phyloP scores from a whole-genome alignment of 2,888 invertebrate genomes.

The Crossocerus cetratus region DNA sequence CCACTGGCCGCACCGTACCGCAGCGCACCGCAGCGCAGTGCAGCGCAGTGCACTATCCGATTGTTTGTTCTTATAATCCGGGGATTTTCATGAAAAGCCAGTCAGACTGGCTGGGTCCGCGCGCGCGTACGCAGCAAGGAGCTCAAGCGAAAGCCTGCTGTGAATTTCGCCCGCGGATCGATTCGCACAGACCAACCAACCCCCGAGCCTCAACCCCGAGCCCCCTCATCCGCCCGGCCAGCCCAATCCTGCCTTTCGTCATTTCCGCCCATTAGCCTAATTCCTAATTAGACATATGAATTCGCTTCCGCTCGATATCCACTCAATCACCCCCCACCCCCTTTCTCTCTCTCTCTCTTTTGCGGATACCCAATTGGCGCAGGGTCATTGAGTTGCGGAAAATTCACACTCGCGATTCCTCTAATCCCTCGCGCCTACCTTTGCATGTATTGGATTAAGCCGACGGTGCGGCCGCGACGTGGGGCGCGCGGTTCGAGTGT shows the following conservation, averaged over 20 bases:
- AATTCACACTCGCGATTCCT: no score
- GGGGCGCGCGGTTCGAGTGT: no score
- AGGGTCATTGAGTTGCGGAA: no score
- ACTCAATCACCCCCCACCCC: no score
- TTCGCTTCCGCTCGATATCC: constrained; percentile 21
- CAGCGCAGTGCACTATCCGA: no score
- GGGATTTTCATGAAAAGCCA: neutral
- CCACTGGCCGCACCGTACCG: no score
- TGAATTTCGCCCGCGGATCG: neutral
- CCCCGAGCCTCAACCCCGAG: neutral
- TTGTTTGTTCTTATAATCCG: neutral
- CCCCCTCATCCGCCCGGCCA: neutral
- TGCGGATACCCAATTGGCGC: no score
- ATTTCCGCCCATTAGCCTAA: constrained; percentile 48
- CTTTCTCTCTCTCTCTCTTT: no score
- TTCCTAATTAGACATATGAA: constrained; percentile 42
- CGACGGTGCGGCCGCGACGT: no score
- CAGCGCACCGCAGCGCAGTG: no score
- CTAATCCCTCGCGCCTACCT: no score
- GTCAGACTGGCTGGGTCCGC: neutral
- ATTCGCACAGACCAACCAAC: neutral
- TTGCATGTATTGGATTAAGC: no score
- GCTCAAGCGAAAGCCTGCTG: neutral
- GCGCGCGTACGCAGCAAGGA: neutral
- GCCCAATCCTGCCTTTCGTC: constrained; percentile 15